Percentiles rank a stretch among this genome's conserved stretches.
Evolutionary conservation across 2,888 invertebrate species (phyloP).

Genomic region (Patella pellucida): DNA sequence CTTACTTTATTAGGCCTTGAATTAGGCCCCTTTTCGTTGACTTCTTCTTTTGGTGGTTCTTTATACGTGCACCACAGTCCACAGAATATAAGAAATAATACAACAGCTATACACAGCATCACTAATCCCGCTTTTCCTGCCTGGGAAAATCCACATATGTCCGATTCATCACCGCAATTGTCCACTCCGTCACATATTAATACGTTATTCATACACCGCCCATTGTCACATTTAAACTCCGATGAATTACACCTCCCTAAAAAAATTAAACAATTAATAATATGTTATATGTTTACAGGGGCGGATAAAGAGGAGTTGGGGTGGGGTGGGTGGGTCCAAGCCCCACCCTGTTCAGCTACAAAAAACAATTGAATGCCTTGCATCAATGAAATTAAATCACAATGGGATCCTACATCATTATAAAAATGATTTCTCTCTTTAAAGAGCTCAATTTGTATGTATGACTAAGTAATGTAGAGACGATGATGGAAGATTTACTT

Average conservation of each 20-base stretch:
- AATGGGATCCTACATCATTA: no score
- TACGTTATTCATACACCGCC: not conserved
- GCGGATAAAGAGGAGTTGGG: no score
- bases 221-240: slow-evolving; percentile 8
- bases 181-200: not conserved
- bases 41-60: not conserved
- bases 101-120: not conserved
- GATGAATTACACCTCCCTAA: not conserved
- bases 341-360: no score
- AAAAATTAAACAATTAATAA: no score
- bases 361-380: no score
- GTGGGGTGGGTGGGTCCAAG: no score
- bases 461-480: no score
- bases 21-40: not conserved
- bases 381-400: no score
- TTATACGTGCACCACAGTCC: slow-evolving; percentile 1
- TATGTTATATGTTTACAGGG: no score
- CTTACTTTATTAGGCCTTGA: slow-evolving; percentile 1
- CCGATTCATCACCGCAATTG: not conserved
- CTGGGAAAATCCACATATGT: not conserved
- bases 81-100: not conserved
- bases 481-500: no score
- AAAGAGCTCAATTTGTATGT: no score
- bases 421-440: no score
- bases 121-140: not conserved